Base-by-base conservation (phyloP, 1,140 invertebrate genomes). In the Portunus trituberculatus region DNA sequence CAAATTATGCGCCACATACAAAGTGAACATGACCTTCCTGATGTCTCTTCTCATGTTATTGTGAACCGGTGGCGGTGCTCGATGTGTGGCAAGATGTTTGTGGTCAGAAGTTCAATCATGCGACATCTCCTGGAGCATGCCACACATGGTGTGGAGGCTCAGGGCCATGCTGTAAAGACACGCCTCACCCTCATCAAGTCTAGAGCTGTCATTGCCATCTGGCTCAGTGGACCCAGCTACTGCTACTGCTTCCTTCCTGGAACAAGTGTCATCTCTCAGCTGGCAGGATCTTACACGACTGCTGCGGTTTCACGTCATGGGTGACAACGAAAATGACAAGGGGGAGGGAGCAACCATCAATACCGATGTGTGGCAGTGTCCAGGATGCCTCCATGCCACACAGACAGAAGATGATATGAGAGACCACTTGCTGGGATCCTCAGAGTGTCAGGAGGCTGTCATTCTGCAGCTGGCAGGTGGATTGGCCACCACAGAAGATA, bases 331-430 rank as follows among this genome's bases (percentile, higher is more conserved):
- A 45, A 31, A 45, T 32, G 86, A 76, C 59, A 59, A 95, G 32
- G 95, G 59, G 87, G 87, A 93, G 39, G 59, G 32, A 87, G 28
- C 91, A 91, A 39, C 94, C 16, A 39, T 94, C 25, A 87, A 32
- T 59, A 82, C 95, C n/a, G 88, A 93, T 90, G 95, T 95, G 39
- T 95, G 95, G 95, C 95, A 93, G 46, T 95, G 95, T 76, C 95
- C 95, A 67, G 91, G 92, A 48, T 95, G 95, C 45, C 76, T 93
- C 10, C 52, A 90, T 52, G 95, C 87, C n/a, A 93, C 95, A 83
- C 92, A 95, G n/a, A 91, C 92, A 90, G 95, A 95, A 29, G 95
- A 95, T 6, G 92, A 90, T n/a, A 95, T 95, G 95, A 90, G 87
- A 28, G 95, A 95, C 59, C 95, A 95, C 92, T 76, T 95, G 87